A percentile compares a stretch with the other conserved stretches of the same genome.
Evolutionary conservation across 2,113 vertebrate genomes (phyloP).

Genomic region (Atlantisia rogersi): DNA sequence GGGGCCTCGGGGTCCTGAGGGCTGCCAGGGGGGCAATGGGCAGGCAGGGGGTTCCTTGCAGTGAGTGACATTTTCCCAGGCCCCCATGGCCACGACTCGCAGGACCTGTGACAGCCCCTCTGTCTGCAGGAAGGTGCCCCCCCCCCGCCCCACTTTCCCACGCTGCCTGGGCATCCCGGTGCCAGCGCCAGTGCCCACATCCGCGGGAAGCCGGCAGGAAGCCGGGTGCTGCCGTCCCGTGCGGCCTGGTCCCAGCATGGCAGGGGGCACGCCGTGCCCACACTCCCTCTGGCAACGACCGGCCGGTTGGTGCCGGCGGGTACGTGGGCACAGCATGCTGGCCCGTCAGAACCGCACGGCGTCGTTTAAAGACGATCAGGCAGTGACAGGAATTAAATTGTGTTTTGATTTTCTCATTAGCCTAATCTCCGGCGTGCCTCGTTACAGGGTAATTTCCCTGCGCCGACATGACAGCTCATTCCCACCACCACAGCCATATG

Average conservation of each 20-base stretch:
- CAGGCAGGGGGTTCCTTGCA: background rate
- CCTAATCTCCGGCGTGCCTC: slow-evolving; percentile 84
- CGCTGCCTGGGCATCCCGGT: background rate
- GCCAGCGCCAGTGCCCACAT: slow-evolving; percentile 24
- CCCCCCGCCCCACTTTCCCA: background rate
- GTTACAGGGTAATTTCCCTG: slow-evolving; percentile 81
- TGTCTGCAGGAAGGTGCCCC: background rate
- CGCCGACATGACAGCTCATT: slow-evolving; percentile 77
- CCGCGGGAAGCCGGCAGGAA: slow-evolving; percentile 32
- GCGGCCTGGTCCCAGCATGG: background rate
- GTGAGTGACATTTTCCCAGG: background rate
- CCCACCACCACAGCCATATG: slow-evolving; percentile 80
- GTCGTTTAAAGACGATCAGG: slow-evolving; percentile 67
- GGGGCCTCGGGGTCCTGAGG: background rate
- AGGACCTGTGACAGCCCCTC: fast-evolving
- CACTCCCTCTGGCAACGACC: no score
- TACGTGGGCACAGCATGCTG: background rate
- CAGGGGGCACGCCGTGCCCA: no score
- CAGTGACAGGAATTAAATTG: slow-evolving; percentile 87
- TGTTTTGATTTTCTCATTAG: slow-evolving; percentile 90
- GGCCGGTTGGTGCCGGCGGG: slow-evolving; percentile 75
- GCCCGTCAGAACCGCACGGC: background rate
- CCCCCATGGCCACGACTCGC: fast-evolving
- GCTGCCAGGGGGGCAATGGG: background rate
- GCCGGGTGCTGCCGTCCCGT: background rate